phyloP scores from a whole-genome alignment of 2,113 vertebrate genomes.

The Nesogale talazaci region DNA sequence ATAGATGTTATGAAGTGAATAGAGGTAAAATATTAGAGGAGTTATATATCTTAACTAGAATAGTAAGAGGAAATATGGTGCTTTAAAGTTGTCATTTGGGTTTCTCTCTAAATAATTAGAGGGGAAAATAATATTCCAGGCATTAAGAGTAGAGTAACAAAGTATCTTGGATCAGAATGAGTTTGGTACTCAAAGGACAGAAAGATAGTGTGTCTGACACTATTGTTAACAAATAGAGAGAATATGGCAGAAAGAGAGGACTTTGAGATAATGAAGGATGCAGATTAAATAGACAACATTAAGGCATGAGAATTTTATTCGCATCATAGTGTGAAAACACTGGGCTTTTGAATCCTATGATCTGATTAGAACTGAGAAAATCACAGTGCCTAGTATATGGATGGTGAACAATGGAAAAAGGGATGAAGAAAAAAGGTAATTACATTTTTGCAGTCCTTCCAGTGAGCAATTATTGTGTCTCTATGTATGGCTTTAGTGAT shows the following conservation, averaged over 20 bases:
- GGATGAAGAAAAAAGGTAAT: neutral
- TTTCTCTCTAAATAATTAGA: constrained; percentile 26
- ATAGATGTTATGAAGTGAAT: neutral
- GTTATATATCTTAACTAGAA: neutral
- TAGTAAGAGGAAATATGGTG: neutral
- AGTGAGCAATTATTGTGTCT: neutral
- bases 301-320: neutral
- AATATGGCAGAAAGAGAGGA: neutral
- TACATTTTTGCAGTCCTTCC: neutral
- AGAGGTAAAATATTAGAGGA: neutral
- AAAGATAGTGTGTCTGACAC: neutral
- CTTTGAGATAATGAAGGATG: neutral
- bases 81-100: neutral
- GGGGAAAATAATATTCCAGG: constrained; percentile 5
- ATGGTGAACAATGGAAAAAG: constrained; percentile 1
- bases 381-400: neutral
- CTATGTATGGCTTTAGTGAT: neutral
- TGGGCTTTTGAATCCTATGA: neutral
- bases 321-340: neutral
- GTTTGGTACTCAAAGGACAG: neutral
- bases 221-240: neutral
- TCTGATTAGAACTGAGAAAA: constrained; percentile 13
- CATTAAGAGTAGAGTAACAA: neutral
- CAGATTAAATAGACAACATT: neutral
- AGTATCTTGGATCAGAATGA: neutral